Evolutionary conservation across 2,888 invertebrate genomes (phyloP), one percentile per base, ranked within the genome.

Genomic region (Pollenia angustigena): DNA sequence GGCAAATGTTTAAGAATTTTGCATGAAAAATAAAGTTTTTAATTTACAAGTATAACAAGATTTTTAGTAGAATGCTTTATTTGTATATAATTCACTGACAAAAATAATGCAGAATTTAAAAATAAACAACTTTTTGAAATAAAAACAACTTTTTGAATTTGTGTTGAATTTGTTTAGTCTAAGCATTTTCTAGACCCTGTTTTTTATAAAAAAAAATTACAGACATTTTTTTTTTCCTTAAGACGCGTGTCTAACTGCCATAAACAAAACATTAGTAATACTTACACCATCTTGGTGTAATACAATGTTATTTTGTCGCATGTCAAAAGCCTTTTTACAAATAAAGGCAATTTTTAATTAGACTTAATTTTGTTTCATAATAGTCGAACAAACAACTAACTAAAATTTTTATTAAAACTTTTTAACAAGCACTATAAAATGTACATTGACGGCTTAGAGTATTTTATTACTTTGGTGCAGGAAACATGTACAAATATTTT

Each of bases 231-330:
- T 48, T 58, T 46, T 32, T 32, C 11, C 0, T 32, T 23, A 48
- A 42, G 2, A 58, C 46, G 56, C 83, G 79, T 84, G 84, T 60
- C 44, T 60, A 60, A 79, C 50, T 52, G 44, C 78, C 46, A 84
- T 84, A 74, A 84, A 50, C 60, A 50, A 54, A 68, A 48, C 44
- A 69, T 74, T 84, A 72, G 60, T 84, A 60, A 69, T 14, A 71
- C 66, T 79, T 79, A 74, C 66, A 74, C 60, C 58, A 74, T 68
- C 52, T 50, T 52, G 66, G 12, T 75, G 60, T 42, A 40, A 58
- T n/a, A 75, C 16, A 62, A 74, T 60, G 48, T 52, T 18, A 52
- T 60, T 68, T 40, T 76, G 48, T 71, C 40, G 68, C 69, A 76
- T 68, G 60, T 50, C 48, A 58, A 66, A 69, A 62, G 52, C 48